Base-by-base conservation (phyloP, 2,113 vertebrate species). In the Macquaria australasica region DNA sequence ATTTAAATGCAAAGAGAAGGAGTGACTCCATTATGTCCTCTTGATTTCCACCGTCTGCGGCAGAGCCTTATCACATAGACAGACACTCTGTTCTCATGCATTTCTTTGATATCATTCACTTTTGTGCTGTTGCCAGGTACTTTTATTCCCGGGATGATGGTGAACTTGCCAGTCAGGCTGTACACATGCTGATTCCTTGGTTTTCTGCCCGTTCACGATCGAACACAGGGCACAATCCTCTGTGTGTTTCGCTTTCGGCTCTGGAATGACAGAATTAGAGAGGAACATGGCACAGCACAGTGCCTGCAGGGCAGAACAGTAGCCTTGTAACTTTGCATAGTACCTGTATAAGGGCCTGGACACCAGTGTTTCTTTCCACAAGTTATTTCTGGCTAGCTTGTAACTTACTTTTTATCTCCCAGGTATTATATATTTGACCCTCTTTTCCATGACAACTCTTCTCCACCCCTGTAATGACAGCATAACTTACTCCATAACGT, bases 261-360 rank as follows among this genome's bases (percentile, higher is more conserved):
- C 51, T 75, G 76, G 79, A 94, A 88, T 78, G 92, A 90, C 73
- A 79, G 84, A 87, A 89, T 82, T 69, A 84, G 39, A 75, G 45
- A 58, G 63, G 67, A 82, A 60, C 83, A 70, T 62, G 74, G 60
- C 37, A 53, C 8, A 39, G 73, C 72, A 45, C 18, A 71, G 55
- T 8, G 64, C 58, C 82, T 87, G 84, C 80, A 73, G 50, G 81
- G 63, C 53, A 58, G 41, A 86, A 28, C 53, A 37, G 7, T 20
- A 25, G 50, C 34, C n/a, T 48, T 73, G 34, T 31, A 55, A 77
- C 56, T 73, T 68, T 76, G 12, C 31, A 70, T 7, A 73, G 37
- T 10, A 71, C 39, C 60, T 69, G 18, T 10, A 76, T 64, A 11
- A 58, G 16, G 63, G 43, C 58, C 23, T 77, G 73, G 25, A 69